Evolutionary conservation across 1,140 invertebrate genomes (phyloP).

Genomic region (Drosophila nigromelanica): DNA sequence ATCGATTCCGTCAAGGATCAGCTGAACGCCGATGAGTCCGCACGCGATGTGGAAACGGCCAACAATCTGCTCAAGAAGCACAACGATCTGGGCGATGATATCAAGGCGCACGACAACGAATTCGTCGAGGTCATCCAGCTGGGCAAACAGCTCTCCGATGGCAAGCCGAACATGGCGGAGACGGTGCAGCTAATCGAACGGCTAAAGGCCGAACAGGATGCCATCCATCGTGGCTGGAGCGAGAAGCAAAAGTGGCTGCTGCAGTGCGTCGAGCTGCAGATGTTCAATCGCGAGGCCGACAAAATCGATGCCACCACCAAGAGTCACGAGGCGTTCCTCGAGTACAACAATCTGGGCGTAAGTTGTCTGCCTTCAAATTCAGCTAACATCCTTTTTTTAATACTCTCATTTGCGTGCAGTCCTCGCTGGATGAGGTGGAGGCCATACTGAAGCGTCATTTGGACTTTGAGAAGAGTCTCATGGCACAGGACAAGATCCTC

Average conservation of each 20-base stretch:
- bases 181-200: constrained; percentile 90
- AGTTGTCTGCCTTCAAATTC: constrained; percentile 70
- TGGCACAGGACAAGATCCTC: constrained; percentile 96
- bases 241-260: constrained; percentile 93
- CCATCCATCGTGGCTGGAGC: constrained; percentile 90
- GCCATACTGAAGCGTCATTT: constrained; percentile 96
- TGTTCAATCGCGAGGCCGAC: constrained; percentile 98
- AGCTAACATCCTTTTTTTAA: constrained; percentile 25
- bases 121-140: constrained; percentile 91
- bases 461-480: constrained; percentile 96
- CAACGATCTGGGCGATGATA: constrained; percentile 95
- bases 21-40: constrained; percentile 92
- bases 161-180: constrained; percentile 88
- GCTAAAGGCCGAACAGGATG: constrained; percentile 90
- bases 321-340: constrained; percentile 96
- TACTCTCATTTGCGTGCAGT: constrained; percentile 84
- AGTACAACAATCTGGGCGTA: constrained; percentile 94
- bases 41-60: constrained; percentile 95
- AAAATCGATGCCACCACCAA: constrained; percentile 98
- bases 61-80: constrained; percentile 96
- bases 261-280: constrained; percentile 93
- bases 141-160: constrained; percentile 89
- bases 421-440: constrained; percentile 97
- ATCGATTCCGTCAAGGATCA: constrained; percentile 90
- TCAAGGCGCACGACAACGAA: constrained; percentile 90